These are phyloP conservation scores for Adoxophyes honmai DNA, from an alignment of 1,140 invertebrate species.

Conservation along the genomic window DNA sequence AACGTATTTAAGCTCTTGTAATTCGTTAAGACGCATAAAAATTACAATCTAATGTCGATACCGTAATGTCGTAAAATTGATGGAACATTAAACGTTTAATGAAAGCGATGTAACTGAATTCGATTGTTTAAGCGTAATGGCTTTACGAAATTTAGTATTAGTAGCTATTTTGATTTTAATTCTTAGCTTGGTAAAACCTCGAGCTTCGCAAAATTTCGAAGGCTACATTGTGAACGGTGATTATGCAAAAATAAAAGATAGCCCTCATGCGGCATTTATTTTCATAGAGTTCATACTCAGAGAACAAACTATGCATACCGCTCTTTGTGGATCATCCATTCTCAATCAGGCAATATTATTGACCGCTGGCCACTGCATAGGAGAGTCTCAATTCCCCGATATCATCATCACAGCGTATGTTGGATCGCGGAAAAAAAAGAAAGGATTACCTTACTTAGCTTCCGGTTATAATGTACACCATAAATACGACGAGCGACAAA, in stretches of 20 bases:
- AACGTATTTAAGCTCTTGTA: too few species aligned
- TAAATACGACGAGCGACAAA: neutral
- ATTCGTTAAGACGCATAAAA: too few species aligned
- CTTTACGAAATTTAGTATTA: too few species aligned
- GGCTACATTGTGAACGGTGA: slow-evolving; percentile 14
- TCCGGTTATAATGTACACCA: neutral
- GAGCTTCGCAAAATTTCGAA: neutral
- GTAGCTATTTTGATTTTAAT: too few species aligned
- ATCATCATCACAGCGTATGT: neutral
- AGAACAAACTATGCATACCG: slow-evolving; percentile 18
- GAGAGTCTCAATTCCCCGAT: neutral
- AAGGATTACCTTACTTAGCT: neutral
- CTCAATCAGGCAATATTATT: slow-evolving; percentile 20
- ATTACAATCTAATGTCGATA: too few species aligned
- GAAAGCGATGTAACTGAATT: too few species aligned
- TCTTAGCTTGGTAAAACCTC: too few species aligned
- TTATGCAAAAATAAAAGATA: neutral
- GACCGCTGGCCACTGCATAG: slow-evolving; percentile 23
- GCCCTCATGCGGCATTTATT: slow-evolving; percentile 15
- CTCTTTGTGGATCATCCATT: slow-evolving; percentile 21
- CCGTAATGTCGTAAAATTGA: too few species aligned
- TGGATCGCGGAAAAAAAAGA: neutral
- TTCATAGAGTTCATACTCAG: slow-evolving; percentile 7
- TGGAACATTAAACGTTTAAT: too few species aligned
- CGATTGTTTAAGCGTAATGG: too few species aligned